Evolutionary conservation across 2,113 vertebrate species (phyloP).

Genomic region (Hyperoodon ampullatus): DNA sequence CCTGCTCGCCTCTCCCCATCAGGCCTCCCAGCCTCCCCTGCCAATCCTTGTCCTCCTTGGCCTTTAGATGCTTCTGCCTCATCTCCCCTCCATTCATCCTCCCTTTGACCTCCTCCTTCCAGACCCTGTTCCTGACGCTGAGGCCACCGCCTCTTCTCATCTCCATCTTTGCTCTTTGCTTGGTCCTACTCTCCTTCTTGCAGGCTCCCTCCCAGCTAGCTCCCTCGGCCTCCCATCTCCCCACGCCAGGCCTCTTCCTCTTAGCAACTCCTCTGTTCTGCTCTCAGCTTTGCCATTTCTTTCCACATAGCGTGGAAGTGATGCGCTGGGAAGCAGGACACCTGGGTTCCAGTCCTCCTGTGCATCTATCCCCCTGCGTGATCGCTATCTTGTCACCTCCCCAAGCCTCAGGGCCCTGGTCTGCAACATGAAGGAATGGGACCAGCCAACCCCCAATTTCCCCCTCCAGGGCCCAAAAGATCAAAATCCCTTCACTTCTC

Average conservation of each 20-base stretch:
- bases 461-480: background rate
- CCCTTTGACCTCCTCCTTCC: background rate
- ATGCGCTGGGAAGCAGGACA: background rate
- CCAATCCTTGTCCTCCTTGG: background rate
- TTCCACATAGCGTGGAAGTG: accelerated
- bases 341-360: background rate
- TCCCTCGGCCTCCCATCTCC: background rate
- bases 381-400: accelerated
- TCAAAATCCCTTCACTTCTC: background rate
- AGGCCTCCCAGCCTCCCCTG: no score
- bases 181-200: background rate
- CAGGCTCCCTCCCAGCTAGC: background rate
- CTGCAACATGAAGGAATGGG: accelerated
- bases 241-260: background rate
- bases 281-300: background rate
- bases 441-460: background rate
- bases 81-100: accelerated
- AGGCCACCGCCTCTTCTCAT: accelerated
- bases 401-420: background rate
- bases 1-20: background rate
- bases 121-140: accelerated
- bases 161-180: background rate
- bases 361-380: accelerated
- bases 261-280: no score
- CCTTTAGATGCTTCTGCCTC: accelerated